Evolutionary conservation across 2,888 invertebrate species (phyloP), one percentile per base, ranked within the genome.

Genomic region (Hyles lineata): DNA sequence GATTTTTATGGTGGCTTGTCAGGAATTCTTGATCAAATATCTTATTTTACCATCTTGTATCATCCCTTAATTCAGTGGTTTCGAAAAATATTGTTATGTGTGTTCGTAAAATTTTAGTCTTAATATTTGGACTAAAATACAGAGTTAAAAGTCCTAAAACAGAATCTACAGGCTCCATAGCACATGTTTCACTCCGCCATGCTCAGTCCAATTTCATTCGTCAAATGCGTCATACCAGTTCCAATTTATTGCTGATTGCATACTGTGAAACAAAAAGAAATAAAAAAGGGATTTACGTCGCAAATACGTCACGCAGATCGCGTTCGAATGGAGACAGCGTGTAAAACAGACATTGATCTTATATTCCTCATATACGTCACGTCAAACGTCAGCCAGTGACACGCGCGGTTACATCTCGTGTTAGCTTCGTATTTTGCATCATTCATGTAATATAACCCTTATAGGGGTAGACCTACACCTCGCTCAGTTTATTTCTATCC

Each of bases 341-440:
- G 88, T 90, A 84, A 87, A 87, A 84, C 83, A 85, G 85, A 85
- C 85, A 86, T 86, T 85, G 83, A 86, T 82, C 85, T 80, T 83
- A 81, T 81, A 86, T 84, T 85, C 85, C 82, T 82, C 82, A 78
- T 74, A 80, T 81, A 82, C 76, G 87, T 87, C 89, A 87, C 81
- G 87, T 89, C 90, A 87, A 86, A 85, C 80, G 87, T 86, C 88
- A 86, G 74, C 76, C 79, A 35, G 72, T 59, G 77, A 70, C 80
- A 79, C 78, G 82, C 79, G 78, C 79, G 79, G 82, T 79, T 80
- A n/a, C 70, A 21, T 11, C 21, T 32, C 23, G 50, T 25, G 50
- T 43, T 62, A n/a, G 32, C 32, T 50, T 67, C 50, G 50, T 50
- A 50, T 50, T 43, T 23, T 50, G 21, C 23, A 50, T n/a, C n/a